Evolutionary conservation across 2,113 vertebrate genomes (phyloP).

Genomic region (Heptranchias perlo): DNA sequence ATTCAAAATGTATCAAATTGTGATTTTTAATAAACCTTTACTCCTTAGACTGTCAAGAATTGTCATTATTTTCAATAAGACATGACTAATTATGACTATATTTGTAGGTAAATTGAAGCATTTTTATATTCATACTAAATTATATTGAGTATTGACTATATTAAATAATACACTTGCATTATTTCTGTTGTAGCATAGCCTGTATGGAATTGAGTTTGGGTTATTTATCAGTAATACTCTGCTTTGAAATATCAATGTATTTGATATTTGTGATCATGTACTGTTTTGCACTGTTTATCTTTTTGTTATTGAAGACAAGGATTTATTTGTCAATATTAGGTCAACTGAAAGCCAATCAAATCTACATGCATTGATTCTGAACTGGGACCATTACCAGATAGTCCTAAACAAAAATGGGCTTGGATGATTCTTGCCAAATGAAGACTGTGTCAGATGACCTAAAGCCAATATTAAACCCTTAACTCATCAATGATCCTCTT

Average conservation of each 20-base stretch:
- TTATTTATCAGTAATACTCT: not conserved
- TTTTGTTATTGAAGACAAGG: conserved; percentile 7
- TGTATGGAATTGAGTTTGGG: not conserved
- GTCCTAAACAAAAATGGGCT: no score
- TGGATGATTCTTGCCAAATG: not conserved
- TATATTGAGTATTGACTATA: not conserved
- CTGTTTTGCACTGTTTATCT: not conserved
- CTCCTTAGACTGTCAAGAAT: not conserved
- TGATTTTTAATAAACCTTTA: not conserved
- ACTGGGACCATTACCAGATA: not conserved
- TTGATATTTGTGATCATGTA: not conserved
- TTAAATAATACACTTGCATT: not conserved
- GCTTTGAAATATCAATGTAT: not conserved
- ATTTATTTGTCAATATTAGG: not conserved
- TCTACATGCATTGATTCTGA: not conserved
- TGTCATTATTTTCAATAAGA: not conserved
- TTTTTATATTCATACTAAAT: not conserved
- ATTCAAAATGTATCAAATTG: not conserved
- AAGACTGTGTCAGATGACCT: not conserved
- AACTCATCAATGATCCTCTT: not conserved
- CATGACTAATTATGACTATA: not conserved
- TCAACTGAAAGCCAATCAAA: not conserved
- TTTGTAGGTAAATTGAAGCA: not conserved
- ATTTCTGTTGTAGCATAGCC: not conserved
- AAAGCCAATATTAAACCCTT: not conserved